phyloP scores from a whole-genome alignment of 2,888 invertebrate genomes.

The Polydrusus tereticollis region DNA sequence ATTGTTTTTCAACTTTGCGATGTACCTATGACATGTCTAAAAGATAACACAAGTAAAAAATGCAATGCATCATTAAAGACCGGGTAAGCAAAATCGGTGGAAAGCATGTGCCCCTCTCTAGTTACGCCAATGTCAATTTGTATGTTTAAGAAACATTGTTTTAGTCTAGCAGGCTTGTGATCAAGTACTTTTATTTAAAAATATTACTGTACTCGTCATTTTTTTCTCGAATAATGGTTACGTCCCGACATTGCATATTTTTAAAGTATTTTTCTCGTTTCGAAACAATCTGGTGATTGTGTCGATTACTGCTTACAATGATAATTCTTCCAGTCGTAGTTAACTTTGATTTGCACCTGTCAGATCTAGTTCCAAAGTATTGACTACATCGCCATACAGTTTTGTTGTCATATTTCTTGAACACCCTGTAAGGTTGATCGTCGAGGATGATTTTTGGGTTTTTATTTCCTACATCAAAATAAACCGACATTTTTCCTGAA shows the following conservation, averaged over 20 bases:
- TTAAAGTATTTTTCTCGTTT: conserved; percentile 18
- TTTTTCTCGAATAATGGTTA: conserved; percentile 42
- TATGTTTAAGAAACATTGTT: too few species aligned
- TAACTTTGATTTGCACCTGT: conserved; percentile 50
- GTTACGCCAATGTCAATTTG: too few species aligned
- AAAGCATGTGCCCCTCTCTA: too few species aligned
- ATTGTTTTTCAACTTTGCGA: too few species aligned
- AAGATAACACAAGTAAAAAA: too few species aligned
- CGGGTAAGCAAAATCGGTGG: too few species aligned
- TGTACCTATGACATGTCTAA: too few species aligned
- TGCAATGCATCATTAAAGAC: too few species aligned
- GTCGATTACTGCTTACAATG: conserved; percentile 45
- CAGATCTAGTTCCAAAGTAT: conserved; percentile 42
- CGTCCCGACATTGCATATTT: conserved; percentile 50
- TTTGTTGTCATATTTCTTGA: conserved; percentile 41
- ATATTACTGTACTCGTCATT: conserved; percentile 20
- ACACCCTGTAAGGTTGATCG: conserved; percentile 46
- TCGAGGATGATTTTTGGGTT: conserved; percentile 53
- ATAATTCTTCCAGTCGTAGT: conserved; percentile 48
- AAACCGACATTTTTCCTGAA: conserved; percentile 46
- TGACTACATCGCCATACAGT: conserved; percentile 52
- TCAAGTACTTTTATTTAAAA: conserved; percentile 20
- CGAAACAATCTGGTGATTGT: conserved; percentile 51
- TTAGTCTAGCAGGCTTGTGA: too few species aligned
- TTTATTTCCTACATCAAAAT: conserved; percentile 50